Conservation (phyloP, 2,888 invertebrate genomes). For the Chaitophorus viminalis region DNA sequence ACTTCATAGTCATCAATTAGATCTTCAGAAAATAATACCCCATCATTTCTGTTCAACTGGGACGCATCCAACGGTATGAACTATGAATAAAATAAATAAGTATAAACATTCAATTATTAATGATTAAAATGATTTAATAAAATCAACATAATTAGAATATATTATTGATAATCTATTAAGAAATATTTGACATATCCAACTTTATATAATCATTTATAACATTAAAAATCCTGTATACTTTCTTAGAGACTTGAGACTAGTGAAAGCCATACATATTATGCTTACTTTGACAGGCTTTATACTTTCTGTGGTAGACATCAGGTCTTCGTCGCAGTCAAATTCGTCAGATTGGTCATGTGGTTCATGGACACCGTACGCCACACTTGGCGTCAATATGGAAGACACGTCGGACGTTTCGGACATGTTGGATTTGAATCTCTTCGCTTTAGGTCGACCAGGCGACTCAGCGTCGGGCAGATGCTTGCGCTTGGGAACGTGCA, state of each 20-base stretch:
- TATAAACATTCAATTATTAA: too few species aligned
- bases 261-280: too few species aligned
- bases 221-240: too few species aligned
- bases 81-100: background rate
- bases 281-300: background rate
- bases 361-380: background rate
- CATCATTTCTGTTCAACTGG: conserved; percentile 29
- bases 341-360: background rate
- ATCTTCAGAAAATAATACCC: conserved; percentile 62
- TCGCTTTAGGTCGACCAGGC: background rate
- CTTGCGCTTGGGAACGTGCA: conserved; percentile 1
- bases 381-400: background rate
- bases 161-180: too few species aligned
- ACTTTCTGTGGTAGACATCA: background rate
- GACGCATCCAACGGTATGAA: conserved; percentile 22
- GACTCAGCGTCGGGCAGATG: background rate
- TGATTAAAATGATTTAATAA: too few species aligned
- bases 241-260: too few species aligned
- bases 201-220: too few species aligned
- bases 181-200: too few species aligned
- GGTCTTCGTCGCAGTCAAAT: background rate
- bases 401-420: background rate
- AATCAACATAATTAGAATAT: too few species aligned
- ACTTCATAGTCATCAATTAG: conserved; percentile 60
- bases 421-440: background rate